phyloP scores from a whole-genome alignment of 2,113 vertebrate genomes.

The Barnardius zonarius region DNA sequence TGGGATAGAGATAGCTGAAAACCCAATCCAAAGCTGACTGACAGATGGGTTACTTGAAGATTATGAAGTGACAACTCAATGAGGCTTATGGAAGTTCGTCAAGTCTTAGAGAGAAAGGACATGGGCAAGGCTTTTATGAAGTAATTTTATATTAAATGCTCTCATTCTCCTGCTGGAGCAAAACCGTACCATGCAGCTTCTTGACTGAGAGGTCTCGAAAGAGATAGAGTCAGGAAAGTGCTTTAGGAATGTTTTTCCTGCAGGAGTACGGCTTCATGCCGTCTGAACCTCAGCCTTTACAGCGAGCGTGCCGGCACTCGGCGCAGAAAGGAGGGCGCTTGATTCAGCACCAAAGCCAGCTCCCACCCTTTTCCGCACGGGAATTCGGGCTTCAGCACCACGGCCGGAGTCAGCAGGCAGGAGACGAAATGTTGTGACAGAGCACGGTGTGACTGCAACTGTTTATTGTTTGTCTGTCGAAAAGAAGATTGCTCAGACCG shows the following conservation, averaged over 20 bases:
- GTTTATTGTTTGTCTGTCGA: accelerated
- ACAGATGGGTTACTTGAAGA: background rate
- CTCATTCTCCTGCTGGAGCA: background rate
- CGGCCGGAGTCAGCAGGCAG: background rate
- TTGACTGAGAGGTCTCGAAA: background rate
- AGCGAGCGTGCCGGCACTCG: accelerated
- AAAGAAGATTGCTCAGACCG: no score
- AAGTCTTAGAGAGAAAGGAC: background rate
- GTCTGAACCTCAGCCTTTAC: background rate
- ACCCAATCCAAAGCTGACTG: background rate
- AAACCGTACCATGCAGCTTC: background rate
- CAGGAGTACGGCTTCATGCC: accelerated
- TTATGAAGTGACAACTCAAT: background rate
- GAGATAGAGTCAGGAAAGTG: background rate
- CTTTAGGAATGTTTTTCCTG: background rate
- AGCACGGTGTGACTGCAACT: accelerated
- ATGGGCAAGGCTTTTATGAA: background rate
- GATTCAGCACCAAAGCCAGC: background rate
- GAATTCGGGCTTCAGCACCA: background rate
- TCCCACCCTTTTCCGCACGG: background rate
- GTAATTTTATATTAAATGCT: background rate
- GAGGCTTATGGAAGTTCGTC: background rate
- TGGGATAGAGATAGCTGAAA: background rate
- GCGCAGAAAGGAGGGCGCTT: accelerated
- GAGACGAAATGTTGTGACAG: no score